These are phyloP conservation scores for Rattus norvegicus DNA, from an alignment of 2,113 vertebrate genomes.

Conservation along the genomic window DNA sequence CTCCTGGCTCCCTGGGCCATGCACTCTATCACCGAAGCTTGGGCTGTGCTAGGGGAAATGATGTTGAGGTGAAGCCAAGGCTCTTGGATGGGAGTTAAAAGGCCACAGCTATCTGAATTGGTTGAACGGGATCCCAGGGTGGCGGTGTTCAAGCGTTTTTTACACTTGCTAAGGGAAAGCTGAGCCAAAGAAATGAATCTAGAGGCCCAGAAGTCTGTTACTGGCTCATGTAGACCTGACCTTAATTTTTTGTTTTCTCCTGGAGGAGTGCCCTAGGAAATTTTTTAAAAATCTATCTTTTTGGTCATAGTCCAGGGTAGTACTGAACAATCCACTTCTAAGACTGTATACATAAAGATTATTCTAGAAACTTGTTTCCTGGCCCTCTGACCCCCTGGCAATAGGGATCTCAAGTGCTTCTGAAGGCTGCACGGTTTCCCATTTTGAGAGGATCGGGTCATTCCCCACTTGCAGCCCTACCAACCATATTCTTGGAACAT, in stretches of 20 bases:
- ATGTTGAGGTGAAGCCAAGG: slow-evolving; percentile 71
- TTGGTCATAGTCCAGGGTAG: slow-evolving; percentile 31
- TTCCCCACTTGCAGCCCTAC: not conserved
- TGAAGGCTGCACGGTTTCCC: slow-evolving; percentile 10
- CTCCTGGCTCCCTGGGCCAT: slow-evolving; percentile 72
- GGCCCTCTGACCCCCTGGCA: not conserved
- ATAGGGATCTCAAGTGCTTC: not conserved
- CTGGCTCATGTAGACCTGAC: slow-evolving; percentile 76
- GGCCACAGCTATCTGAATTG: slow-evolving; percentile 79
- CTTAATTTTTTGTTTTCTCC: slow-evolving; percentile 78
- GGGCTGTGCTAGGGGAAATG: slow-evolving; percentile 73
- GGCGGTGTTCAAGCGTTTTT: slow-evolving; percentile 78
- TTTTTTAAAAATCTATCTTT: slow-evolving; percentile 64
- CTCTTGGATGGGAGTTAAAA: slow-evolving; percentile 79
- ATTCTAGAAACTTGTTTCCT: slow-evolving; percentile 26
- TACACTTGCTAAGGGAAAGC: slow-evolving; percentile 82
- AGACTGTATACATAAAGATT: not conserved
- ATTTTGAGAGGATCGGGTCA: not conserved
- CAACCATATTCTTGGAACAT: not conserved
- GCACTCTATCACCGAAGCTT: slow-evolving; percentile 68
- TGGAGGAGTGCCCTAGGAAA: slow-evolving; percentile 72
- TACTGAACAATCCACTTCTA: slow-evolving; percentile 12
- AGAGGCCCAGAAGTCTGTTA: slow-evolving; percentile 73
- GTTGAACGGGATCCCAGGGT: slow-evolving; percentile 80
- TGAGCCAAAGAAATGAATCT: slow-evolving; percentile 76